These are phyloP conservation scores for Bombyx mandarina DNA, from an alignment of 1,140 invertebrate genomes.

Conservation along the genomic window DNA sequence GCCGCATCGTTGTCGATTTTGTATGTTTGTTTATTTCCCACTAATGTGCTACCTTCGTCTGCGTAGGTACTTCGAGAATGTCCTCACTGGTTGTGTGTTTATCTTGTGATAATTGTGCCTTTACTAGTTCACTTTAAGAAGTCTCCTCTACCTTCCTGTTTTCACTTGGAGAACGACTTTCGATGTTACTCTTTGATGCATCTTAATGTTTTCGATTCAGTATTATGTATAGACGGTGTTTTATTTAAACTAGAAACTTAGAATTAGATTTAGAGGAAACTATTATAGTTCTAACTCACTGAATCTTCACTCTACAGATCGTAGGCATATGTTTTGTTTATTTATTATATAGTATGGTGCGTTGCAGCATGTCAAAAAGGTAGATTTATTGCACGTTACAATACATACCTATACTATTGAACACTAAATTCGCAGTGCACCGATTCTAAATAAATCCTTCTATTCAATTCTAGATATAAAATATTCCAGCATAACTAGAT, in stretches of 20 bases:
- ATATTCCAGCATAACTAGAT: neutral
- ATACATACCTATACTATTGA: constrained; percentile 14
- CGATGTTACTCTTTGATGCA: constrained; percentile 50
- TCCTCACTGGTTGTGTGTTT: constrained; percentile 49
- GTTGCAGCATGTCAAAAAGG: constrained; percentile 48
- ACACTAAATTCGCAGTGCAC: constrained; percentile 1
- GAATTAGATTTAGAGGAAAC: constrained; percentile 47
- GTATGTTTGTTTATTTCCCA: constrained; percentile 42
- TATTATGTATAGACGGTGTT: constrained; percentile 8
- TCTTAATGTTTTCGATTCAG: constrained; percentile 34
- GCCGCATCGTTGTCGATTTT: constrained; percentile 45
- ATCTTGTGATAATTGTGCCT: constrained; percentile 55
- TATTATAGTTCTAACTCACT: constrained; percentile 34
- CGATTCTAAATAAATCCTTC: too few relatives aligned
- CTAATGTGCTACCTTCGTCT: constrained; percentile 57
- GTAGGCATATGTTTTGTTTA: constrained; percentile 25
- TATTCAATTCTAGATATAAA: too few relatives aligned
- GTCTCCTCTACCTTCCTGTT: constrained; percentile 42
- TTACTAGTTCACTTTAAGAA: constrained; percentile 45
- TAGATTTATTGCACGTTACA: constrained; percentile 51
- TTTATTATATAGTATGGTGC: constrained; percentile 41
- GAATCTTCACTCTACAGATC: constrained; percentile 43
- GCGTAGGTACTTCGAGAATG: constrained; percentile 57
- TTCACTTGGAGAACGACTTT: constrained; percentile 40
- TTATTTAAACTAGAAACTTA: constrained; percentile 18